Base-by-base conservation (phyloP, 2,797 vertebrate species). In the Semaprochilodus insignis region DNA sequence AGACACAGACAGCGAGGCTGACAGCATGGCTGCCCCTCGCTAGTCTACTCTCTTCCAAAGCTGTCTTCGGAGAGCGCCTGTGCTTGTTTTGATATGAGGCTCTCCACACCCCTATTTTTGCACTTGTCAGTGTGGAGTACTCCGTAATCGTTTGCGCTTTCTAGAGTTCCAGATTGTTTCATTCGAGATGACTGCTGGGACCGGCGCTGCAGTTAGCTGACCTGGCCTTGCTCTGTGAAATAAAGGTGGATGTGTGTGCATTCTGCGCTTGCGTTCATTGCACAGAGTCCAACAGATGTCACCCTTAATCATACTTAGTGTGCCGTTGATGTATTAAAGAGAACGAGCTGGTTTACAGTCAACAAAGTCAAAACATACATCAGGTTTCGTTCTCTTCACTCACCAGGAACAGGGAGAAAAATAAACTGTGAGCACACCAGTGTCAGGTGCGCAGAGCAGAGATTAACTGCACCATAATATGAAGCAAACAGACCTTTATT, bases 401-500 rank as follows among this genome's bases (percentile, higher is more conserved):
- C 62, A 44, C 62, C 66, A 31, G 36, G 40, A 81, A 66, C 62
- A 62, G 11, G 19, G 34, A 65, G 62, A 78, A 78, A 85, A 69
- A 85, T 78, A 81, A 85, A 81, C 80, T 31, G 52, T 59, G 73
- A 78, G 78, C 48, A 73, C 71, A 59, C 77, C 73, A 67, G 70
- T 71, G 73, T 78, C 75, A 81, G 74, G 78, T 75, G 62, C 25
- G 72, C 60, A 69, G 70, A 74, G 78, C 27, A 57, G 74, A 78
- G 74, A 81, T 60, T 81, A 81, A 80, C 62, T 80, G 60, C 54
- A 62, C 23, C 23, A 44, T 85, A 87, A 73, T 82, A 67, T 72
- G 19, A 48, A 82, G 77, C 25, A 62, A 31, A 81, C 60, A 16
- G 36, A 80, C 83, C 67, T 88, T 84, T 90, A 87, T 90, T 90